Evolutionary conservation across 1,140 invertebrate species (phyloP).

Genomic region (Trachymyrmex cornetzi): DNA sequence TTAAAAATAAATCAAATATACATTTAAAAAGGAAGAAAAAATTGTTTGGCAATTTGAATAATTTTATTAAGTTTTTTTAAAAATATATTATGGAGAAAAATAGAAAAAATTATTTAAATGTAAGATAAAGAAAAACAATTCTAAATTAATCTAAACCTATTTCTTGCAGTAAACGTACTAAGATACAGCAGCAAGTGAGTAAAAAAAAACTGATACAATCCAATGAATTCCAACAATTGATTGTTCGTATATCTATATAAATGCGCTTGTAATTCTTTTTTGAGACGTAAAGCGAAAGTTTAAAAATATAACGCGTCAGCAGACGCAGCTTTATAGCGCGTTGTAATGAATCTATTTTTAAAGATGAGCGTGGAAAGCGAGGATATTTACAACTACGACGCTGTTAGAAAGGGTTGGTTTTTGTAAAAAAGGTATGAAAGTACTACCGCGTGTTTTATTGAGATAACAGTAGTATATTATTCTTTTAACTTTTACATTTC

Average conservation of each 20-base stretch:
- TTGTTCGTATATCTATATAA: neutral
- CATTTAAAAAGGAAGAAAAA: too few relatives aligned
- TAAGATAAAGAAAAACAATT: conserved; percentile 12
- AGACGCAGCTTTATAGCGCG: conserved; percentile 10
- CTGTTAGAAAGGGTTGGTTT: conserved; percentile 20
- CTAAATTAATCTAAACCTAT: neutral
- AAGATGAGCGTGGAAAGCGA: conserved; percentile 3
- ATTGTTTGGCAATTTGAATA: too few relatives aligned
- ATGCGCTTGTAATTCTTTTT: conserved; percentile 7
- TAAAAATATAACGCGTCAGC: conserved; percentile 27
- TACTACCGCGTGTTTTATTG: conserved; percentile 1
- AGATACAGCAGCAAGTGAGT: neutral
- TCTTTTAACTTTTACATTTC: too few relatives aligned
- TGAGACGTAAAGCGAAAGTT: neutral
- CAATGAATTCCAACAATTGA: conserved; percentile 8
- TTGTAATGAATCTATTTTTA: conserved; percentile 50
- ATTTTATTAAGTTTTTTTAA: neutral
- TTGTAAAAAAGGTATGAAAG: conserved; percentile 27
- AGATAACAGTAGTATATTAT: conserved; percentile 10
- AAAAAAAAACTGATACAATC: neutral
- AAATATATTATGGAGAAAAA: neutral
- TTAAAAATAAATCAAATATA: neutral
- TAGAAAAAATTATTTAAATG: neutral
- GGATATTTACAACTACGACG: conserved; percentile 11
- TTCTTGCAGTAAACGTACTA: neutral